Conservation (phyloP, 2,888 invertebrate genomes). For the Lasioglossum calceatum region DNA sequence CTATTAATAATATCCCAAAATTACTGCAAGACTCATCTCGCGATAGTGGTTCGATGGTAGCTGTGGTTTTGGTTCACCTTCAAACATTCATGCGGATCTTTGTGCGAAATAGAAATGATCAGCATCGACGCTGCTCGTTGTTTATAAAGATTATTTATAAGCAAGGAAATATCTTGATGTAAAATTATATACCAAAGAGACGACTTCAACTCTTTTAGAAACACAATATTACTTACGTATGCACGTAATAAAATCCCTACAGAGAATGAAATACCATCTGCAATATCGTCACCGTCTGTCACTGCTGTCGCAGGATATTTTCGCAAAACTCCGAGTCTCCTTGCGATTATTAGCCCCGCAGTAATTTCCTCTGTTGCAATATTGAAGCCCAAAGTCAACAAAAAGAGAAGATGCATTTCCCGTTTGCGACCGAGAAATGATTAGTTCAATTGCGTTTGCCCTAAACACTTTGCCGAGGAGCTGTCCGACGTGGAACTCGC, state of each 20-base stretch:
- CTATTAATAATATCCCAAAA: background rate
- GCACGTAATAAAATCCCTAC: background rate
- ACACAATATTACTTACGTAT: background rate
- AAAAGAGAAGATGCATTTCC: background rate
- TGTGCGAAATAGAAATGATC: background rate
- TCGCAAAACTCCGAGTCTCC: background rate
- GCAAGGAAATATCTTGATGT: too few relatives aligned
- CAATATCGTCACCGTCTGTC: background rate
- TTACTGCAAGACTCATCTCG: background rate
- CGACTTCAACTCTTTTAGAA: background rate
- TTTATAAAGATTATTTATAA: too few relatives aligned
- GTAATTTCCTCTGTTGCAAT: background rate
- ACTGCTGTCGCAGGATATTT: background rate
- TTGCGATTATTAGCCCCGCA: background rate
- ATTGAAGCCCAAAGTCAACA: background rate
- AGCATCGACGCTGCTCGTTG: too few relatives aligned
- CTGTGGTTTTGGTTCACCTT: background rate
- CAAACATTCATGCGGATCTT: background rate
- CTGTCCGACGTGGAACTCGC: background rate
- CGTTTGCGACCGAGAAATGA: background rate
- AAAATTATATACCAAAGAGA: background rate
- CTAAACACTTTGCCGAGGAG: background rate
- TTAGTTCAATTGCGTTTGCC: background rate
- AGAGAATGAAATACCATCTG: background rate
- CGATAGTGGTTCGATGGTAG: background rate